phyloP scores from a whole-genome alignment of 2,113 vertebrate genomes.

The Pedetes capensis region DNA sequence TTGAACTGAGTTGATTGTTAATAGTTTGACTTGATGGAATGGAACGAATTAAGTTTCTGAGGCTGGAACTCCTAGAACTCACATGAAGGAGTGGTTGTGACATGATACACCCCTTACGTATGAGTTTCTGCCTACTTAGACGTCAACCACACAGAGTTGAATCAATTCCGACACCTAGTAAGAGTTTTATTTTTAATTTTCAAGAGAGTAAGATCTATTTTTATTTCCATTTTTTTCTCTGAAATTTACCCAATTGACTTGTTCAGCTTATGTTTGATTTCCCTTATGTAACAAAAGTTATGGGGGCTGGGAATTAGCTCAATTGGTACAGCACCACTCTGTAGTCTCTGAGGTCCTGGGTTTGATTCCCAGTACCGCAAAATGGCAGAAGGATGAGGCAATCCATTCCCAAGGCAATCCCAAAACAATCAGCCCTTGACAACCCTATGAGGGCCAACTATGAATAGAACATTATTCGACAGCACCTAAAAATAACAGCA shows the following conservation, averaged over 20 bases:
- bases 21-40: neutral
- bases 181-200: slow-evolving; percentile 63
- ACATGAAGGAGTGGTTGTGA: slow-evolving; percentile 61
- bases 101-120: slow-evolving; percentile 50
- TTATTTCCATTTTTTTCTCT: slow-evolving; percentile 63
- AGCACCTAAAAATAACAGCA: too few relatives aligned
- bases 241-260: slow-evolving; percentile 43
- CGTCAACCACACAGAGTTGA: slow-evolving; percentile 68
- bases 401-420: too few relatives aligned
- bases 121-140: slow-evolving; percentile 68
- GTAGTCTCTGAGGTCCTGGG: too few relatives aligned
- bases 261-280: slow-evolving; percentile 37
- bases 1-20: neutral
- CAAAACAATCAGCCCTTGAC: too few relatives aligned
- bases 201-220: slow-evolving; percentile 1
- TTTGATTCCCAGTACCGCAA: too few relatives aligned
- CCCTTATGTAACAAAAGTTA: neutral
- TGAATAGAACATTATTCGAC: too few relatives aligned
- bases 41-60: slow-evolving; percentile 66
- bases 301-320: too few relatives aligned
- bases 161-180: slow-evolving; percentile 66
- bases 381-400: too few relatives aligned
- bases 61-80: neutral
- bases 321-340: too few relatives aligned
- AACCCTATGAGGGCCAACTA: too few relatives aligned